Conservation (phyloP, 2,888 invertebrate genomes). For the Ligdia adustata region DNA sequence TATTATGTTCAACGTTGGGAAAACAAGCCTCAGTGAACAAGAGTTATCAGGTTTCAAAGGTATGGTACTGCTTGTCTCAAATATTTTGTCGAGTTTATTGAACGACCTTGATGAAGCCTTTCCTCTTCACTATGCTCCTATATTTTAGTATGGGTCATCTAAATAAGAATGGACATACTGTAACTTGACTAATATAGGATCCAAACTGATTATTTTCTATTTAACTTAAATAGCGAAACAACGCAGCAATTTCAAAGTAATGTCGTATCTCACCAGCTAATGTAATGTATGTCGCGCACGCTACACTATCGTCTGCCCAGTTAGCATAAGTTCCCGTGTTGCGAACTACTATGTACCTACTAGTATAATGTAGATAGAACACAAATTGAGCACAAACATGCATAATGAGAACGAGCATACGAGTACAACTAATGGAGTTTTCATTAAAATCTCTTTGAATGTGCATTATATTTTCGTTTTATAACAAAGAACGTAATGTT, state of each 20-base stretch:
- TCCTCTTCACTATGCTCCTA: no score
- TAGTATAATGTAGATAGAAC: slow-evolving; percentile 16
- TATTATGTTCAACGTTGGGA: slow-evolving; percentile 32
- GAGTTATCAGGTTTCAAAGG: slow-evolving; percentile 16
- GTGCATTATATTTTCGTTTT: neutral
- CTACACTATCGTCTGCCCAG: neutral
- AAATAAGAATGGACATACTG: no score
- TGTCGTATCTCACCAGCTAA: neutral
- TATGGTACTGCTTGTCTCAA: no score
- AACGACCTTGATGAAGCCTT: no score
- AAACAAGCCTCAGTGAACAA: slow-evolving; percentile 27
- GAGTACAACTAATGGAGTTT: neutral
- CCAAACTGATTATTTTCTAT: no score
- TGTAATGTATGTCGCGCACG: slow-evolving; percentile 1
- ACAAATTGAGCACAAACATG: slow-evolving; percentile 10
- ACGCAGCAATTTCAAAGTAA: slow-evolving; percentile 1
- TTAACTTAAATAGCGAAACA: neutral
- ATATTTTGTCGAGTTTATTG: no score
- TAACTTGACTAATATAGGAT: no score
- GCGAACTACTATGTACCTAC: slow-evolving; percentile 4
- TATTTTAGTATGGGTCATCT: no score
- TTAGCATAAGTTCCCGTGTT: slow-evolving; percentile 11
- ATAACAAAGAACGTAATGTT: no score
- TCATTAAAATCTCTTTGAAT: neutral
- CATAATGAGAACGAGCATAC: slow-evolving; percentile 10